phyloP scores from a whole-genome alignment of 2,797 vertebrate genomes.

The Atherinosoma microstoma region DNA sequence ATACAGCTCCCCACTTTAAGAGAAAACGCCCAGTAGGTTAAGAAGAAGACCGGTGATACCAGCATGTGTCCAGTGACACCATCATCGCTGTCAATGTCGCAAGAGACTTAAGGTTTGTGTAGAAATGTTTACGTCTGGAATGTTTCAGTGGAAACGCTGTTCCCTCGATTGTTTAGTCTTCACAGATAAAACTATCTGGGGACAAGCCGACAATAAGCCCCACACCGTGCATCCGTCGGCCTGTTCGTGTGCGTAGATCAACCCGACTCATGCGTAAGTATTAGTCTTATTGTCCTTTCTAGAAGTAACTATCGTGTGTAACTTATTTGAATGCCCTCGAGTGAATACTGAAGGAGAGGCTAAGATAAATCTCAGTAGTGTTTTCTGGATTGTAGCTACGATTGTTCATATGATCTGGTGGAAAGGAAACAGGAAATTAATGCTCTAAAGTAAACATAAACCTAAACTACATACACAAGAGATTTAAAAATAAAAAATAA shows the following conservation, averaged over 20 bases:
- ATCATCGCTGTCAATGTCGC: conserved; percentile 24
- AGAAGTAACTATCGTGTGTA: conserved; percentile 3
- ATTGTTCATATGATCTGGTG: conserved; percentile 39
- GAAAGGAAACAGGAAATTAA: conserved; percentile 37
- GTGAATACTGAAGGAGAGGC: conserved; percentile 30
- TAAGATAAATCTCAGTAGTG: conserved; percentile 4
- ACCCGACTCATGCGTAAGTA: conserved; percentile 14
- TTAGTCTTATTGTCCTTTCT: conserved; percentile 20
- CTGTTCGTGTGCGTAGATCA: conserved; percentile 24
- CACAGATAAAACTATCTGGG: conserved; percentile 16
- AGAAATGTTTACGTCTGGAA: conserved; percentile 53
- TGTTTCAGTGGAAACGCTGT: conserved; percentile 49
- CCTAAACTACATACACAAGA: conserved; percentile 29
- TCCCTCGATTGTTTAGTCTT: conserved; percentile 30
- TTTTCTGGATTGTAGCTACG: conserved; percentile 19
- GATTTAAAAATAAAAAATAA: conserved; percentile 23
- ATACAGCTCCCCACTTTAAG: conserved; percentile 40
- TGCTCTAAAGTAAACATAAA: conserved; percentile 21
- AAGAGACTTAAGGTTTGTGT: conserved; percentile 35
- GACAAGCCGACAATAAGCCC: conserved; percentile 17
- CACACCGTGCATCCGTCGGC: conserved; percentile 16
- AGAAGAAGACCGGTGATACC: conserved; percentile 15
- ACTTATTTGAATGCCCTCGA: conserved; percentile 34
- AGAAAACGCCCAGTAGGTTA: conserved; percentile 43
- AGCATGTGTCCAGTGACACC: conserved; percentile 32